phyloP scores from a whole-genome alignment of 2,113 vertebrate genomes.

The Brachypteracias leptosomus region DNA sequence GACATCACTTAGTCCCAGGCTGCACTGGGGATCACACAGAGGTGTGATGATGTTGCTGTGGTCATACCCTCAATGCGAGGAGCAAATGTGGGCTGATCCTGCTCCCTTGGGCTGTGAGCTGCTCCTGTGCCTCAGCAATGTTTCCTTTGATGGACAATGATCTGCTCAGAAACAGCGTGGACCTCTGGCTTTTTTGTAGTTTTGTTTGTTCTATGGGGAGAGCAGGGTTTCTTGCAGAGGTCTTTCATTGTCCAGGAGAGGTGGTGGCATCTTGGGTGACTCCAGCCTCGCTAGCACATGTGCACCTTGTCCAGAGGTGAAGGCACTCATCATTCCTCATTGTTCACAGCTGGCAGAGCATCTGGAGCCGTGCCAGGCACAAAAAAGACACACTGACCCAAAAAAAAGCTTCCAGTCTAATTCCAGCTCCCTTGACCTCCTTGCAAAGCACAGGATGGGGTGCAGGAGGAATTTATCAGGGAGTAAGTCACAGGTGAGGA shows the following conservation, averaged over 20 bases:
- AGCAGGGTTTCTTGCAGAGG: background rate
- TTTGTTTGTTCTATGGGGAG: background rate
- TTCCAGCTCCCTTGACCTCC: background rate
- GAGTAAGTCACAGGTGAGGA: background rate
- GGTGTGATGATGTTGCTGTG: accelerated
- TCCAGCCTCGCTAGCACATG: background rate
- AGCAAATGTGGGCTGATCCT: background rate
- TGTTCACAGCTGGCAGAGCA: background rate
- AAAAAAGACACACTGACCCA: background rate
- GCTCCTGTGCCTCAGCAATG: background rate
- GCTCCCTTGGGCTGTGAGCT: background rate
- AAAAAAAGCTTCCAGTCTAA: background rate
- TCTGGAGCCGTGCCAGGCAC: background rate
- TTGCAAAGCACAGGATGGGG: background rate
- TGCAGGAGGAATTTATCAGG: background rate
- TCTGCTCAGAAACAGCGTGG: background rate
- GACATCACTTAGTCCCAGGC: accelerated
- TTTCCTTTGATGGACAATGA: background rate
- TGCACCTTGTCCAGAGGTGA: accelerated
- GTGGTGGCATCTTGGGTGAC: background rate
- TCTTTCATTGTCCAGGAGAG: background rate
- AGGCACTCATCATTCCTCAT: background rate
- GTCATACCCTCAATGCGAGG: background rate
- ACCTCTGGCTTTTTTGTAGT: background rate
- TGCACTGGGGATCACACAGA: accelerated